These are phyloP conservation scores for Porites evermanni DNA, from an alignment of 92 coral and sea anemone species.

Conservation along the genomic window DNA sequence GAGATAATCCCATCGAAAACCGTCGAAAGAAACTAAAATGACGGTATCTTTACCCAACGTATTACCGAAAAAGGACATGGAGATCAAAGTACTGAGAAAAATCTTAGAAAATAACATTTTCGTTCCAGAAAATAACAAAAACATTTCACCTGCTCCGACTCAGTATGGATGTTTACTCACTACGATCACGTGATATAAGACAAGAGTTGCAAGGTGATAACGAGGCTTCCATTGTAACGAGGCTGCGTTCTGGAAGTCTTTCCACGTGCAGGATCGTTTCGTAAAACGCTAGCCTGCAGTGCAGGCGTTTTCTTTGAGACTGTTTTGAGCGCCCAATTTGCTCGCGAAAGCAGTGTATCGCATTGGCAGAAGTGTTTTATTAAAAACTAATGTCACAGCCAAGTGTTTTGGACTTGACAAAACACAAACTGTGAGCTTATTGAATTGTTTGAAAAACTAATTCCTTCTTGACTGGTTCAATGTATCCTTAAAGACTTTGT, in stretches of 20 bases:
- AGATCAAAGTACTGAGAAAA: not conserved
- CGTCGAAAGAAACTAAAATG: conserved; percentile 86
- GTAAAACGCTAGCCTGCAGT: not conserved
- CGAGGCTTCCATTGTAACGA: conserved; percentile 3
- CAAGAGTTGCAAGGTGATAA: not conserved
- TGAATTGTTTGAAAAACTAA: no score
- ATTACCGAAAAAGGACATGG: not conserved
- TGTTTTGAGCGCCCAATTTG: no score
- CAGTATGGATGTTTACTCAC: not conserved
- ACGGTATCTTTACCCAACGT: conserved; percentile 49
- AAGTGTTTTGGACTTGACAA: no score
- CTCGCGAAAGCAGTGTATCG: no score
- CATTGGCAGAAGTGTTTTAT: no score
- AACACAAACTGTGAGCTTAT: no score
- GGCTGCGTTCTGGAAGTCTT: not conserved
- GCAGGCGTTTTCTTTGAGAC: no score
- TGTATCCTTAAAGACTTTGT: no score
- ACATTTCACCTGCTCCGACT: not conserved
- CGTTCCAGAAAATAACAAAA: not conserved
- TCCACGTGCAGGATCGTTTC: conserved; percentile 32
- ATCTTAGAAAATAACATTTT: conserved; percentile 14
- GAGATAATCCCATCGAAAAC: conserved; percentile 91
- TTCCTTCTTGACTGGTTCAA: no score
- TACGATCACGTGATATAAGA: conserved; percentile 23
- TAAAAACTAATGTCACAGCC: no score